phyloP scores from a whole-genome alignment of 2,888 invertebrate species.

The Thymelicus sylvestris region DNA sequence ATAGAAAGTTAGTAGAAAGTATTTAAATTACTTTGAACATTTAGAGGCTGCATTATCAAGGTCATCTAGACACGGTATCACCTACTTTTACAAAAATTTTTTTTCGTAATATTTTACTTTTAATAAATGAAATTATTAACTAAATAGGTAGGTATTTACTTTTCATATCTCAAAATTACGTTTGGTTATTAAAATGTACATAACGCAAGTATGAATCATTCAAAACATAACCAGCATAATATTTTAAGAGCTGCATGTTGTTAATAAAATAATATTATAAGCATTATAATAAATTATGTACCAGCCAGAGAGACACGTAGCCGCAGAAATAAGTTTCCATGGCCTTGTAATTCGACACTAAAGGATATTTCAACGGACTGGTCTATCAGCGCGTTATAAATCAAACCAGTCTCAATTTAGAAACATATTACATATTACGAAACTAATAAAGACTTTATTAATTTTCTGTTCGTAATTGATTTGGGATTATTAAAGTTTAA shows the following conservation, averaged over 20 bases:
- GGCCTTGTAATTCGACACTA: conserved; percentile 36
- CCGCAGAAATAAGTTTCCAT: conserved; percentile 27
- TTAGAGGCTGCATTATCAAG: conserved; percentile 27
- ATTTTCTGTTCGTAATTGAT: not conserved
- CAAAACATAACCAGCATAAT: too few relatives aligned
- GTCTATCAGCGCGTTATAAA: conserved; percentile 29
- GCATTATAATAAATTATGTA: too few relatives aligned
- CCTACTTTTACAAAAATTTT: not conserved
- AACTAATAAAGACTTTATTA: conserved; percentile 15
- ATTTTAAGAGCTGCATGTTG: too few relatives aligned
- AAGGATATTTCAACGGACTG: conserved; percentile 35
- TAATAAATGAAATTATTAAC: too few relatives aligned
- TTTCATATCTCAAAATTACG: too few relatives aligned
- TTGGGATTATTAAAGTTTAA: not conserved
- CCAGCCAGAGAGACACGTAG: not conserved
- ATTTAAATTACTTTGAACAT: conserved; percentile 25
- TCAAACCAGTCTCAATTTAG: conserved; percentile 27
- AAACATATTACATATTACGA: conserved; percentile 29
- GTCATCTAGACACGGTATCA: conserved; percentile 1
- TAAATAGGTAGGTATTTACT: too few relatives aligned
- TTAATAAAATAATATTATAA: not conserved
- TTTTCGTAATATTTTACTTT: too few relatives aligned
- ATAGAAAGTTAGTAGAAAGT: conserved; percentile 36
- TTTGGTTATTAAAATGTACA: too few relatives aligned
- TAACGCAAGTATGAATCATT: too few relatives aligned